Evolutionary conservation across 2,113 vertebrate species (phyloP).

Genomic region (Harpagus bidentatus): DNA sequence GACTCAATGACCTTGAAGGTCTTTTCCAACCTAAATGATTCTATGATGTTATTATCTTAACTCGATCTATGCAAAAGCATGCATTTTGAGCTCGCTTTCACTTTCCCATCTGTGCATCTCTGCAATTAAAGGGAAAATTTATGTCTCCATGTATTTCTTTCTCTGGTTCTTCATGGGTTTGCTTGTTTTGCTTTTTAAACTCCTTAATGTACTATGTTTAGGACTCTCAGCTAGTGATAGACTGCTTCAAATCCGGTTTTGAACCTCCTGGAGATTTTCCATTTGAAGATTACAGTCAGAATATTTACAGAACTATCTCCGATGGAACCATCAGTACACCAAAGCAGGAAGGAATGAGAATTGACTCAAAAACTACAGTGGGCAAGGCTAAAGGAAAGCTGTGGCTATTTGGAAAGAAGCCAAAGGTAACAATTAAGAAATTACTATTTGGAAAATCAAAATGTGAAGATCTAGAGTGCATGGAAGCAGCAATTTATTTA

Average conservation of each 20-base stretch:
- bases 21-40: too few species aligned
- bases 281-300: constrained; percentile 97
- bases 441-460: constrained; percentile 6
- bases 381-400: constrained; percentile 94
- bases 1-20: too few species aligned
- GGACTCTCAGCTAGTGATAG: constrained; percentile 93
- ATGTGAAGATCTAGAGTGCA: neutral
- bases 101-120: neutral
- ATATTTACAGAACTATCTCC: constrained; percentile 92
- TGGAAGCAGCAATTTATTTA: neutral
- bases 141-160: neutral
- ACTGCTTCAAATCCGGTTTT: constrained; percentile 97
- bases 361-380: constrained; percentile 87
- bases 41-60: neutral
- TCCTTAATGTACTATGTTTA: constrained; percentile 50
- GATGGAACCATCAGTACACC: constrained; percentile 92
- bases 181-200: constrained; percentile 6
- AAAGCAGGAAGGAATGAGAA: constrained; percentile 82
- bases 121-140: neutral
- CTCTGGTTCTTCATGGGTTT: neutral
- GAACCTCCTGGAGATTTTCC: constrained; percentile 93
- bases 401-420: constrained; percentile 98
- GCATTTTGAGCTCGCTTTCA: neutral
- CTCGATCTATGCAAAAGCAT: neutral
- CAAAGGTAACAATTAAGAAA: constrained; percentile 83